phyloP scores from a whole-genome alignment of 2,888 invertebrate genomes.

The Chloromyia formosa region DNA sequence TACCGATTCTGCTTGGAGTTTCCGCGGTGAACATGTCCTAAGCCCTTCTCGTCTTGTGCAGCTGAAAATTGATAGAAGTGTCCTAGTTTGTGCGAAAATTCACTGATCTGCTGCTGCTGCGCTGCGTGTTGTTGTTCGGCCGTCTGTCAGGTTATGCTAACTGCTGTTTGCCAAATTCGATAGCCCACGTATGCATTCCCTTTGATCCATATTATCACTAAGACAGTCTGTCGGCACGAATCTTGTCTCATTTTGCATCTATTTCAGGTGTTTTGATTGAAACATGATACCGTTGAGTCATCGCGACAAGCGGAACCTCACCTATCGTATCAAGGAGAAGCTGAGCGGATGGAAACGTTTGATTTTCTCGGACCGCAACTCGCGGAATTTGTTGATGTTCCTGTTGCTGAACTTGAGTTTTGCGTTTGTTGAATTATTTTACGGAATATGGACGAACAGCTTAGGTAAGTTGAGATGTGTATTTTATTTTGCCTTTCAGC shows the following conservation, averaged over 20 bases:
- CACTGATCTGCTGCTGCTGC: neutral
- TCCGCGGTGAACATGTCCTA: neutral
- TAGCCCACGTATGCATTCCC: constrained; percentile 47
- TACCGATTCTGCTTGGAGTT: neutral
- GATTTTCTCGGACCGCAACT: constrained; percentile 92
- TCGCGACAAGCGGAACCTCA: constrained; percentile 75
- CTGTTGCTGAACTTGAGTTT: constrained; percentile 92
- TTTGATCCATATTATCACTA: neutral
- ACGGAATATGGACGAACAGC: constrained; percentile 91
- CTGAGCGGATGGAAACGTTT: constrained; percentile 81
- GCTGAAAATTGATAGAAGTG: neutral
- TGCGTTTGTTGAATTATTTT: constrained; percentile 94
- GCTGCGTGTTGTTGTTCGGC: constrained; percentile 15
- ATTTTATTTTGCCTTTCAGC: no score
- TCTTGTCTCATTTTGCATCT: no score
- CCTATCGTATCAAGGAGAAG: constrained; percentile 76
- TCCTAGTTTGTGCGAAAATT: neutral
- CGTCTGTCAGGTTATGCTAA: constrained; percentile 47
- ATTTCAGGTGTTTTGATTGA: neutral
- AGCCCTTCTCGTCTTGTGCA: neutral
- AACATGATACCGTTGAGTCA: constrained; percentile 81
- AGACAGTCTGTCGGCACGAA: neutral
- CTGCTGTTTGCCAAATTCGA: constrained; percentile 44
- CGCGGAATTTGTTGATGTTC: constrained; percentile 92
- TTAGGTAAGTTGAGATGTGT: constrained; percentile 76